A percentile compares a stretch with the other conserved stretches of the same genome.
These are phyloP conservation scores for Chelonoidis abingdonii DNA, from an alignment of 2,113 vertebrate species.

Conservation along the genomic window DNA sequence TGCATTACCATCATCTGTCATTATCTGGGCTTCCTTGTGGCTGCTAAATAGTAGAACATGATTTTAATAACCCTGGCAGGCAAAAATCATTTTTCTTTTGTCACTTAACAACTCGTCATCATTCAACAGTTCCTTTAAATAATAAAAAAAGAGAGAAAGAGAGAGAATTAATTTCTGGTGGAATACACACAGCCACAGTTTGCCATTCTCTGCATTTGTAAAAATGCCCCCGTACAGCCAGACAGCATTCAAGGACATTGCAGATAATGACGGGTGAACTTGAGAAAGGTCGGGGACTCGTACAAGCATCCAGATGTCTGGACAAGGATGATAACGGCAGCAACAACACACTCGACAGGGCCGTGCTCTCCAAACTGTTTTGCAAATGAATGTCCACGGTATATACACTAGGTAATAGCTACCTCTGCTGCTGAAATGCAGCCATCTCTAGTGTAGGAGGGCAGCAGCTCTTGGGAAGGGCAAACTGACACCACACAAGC, in stretches of 20 bases:
- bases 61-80: slow-evolving; percentile 86
- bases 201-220: slow-evolving; percentile 26
- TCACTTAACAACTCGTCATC: slow-evolving; percentile 80
- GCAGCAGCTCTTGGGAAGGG: background rate
- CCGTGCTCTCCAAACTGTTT: background rate
- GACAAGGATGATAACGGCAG: background rate
- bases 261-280: background rate
- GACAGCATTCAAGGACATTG: slow-evolving; percentile 52
- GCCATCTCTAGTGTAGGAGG: background rate
- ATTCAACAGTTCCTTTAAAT: slow-evolving; percentile 69
- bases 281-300: fast-evolving
- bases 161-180: slow-evolving; percentile 61
- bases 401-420: fast-evolving
- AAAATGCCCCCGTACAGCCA: background rate
- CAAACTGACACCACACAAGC: background rate
- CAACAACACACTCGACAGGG: background rate
- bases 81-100: slow-evolving; percentile 84
- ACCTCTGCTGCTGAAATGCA: fast-evolving
- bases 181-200: slow-evolving; percentile 50
- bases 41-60: slow-evolving; percentile 83
- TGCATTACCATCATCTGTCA: slow-evolving; percentile 81
- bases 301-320: fast-evolving
- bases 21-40: slow-evolving; percentile 78
- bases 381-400: background rate
- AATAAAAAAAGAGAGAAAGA: slow-evolving; percentile 39